phyloP scores from a whole-genome alignment of 2,797 vertebrate species.

The Hoplostethus mediterraneus region DNA sequence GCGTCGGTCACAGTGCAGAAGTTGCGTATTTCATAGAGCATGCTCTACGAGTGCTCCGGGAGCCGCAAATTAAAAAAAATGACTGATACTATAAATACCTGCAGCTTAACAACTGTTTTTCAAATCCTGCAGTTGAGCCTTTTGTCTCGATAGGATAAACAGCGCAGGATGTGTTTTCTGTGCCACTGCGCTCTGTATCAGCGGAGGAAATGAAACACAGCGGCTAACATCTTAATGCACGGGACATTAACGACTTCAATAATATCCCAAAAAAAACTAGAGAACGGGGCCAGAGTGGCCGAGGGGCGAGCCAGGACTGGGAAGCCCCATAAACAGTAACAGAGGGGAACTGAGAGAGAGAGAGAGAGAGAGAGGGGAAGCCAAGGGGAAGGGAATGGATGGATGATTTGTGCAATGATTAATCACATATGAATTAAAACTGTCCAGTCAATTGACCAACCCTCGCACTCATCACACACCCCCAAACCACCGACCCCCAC shows the following conservation, averaged over 20 bases:
- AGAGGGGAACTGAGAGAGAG: background rate
- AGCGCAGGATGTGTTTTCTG: slow-evolving; percentile 6
- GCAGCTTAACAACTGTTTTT: slow-evolving; percentile 20
- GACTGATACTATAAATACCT: slow-evolving; percentile 49
- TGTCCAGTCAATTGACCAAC: slow-evolving; percentile 44
- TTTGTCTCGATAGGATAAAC: background rate
- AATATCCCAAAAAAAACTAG: slow-evolving; percentile 32
- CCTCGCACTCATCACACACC: slow-evolving; percentile 33
- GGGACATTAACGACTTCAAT: slow-evolving; percentile 44
- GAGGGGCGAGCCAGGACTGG: background rate
- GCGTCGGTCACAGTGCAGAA: slow-evolving; percentile 32
- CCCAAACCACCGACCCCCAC: slow-evolving; percentile 16
- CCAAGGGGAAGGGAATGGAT: slow-evolving; percentile 17
- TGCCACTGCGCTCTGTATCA: slow-evolving; percentile 29
- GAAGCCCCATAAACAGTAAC: slow-evolving; percentile 43
- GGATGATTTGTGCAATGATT: slow-evolving; percentile 40
- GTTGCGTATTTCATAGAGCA: slow-evolving; percentile 26
- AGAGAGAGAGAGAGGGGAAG: background rate
- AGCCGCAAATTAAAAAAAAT: slow-evolving; percentile 39
- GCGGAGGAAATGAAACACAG: slow-evolving; percentile 53
- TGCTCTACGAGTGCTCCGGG: slow-evolving; percentile 27
- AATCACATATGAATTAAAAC: slow-evolving; percentile 52
- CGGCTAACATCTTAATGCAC: slow-evolving; percentile 38
- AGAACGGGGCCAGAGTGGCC: slow-evolving; percentile 12
- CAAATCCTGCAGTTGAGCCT: background rate